Percentiles rank a stretch among this genome's conserved stretches.
Conservation (phyloP, 2,797 vertebrate species). For the Anableps anableps region DNA sequence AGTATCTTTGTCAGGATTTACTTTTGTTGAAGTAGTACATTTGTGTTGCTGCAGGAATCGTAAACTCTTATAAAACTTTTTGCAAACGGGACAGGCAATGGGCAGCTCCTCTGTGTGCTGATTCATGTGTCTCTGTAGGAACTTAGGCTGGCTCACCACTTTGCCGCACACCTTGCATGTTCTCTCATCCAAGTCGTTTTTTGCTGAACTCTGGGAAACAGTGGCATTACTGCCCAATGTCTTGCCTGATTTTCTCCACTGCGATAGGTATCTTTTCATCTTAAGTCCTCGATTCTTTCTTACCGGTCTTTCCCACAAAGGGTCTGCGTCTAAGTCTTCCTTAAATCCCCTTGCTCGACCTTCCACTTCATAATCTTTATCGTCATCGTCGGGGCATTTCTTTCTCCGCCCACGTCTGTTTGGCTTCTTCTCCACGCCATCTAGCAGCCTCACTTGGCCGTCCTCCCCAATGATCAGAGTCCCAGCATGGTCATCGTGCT, state of each 20-base stretch:
- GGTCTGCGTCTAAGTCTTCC: constrained; percentile 38
- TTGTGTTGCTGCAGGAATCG: constrained; percentile 71
- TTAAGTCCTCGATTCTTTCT: constrained; percentile 77
- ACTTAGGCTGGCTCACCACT: constrained; percentile 57
- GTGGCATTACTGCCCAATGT: constrained; percentile 15
- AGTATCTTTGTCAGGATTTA: constrained; percentile 32
- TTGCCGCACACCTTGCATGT: constrained; percentile 71
- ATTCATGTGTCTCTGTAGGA: constrained; percentile 68
- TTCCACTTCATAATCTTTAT: constrained; percentile 52
- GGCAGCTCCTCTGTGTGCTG: constrained; percentile 59
- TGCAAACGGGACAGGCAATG: constrained; percentile 59
- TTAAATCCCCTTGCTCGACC: background rate
- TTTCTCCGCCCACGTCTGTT: constrained; percentile 63
- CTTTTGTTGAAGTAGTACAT: constrained; percentile 48
- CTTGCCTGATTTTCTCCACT: constrained; percentile 69
- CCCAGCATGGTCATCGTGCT: constrained; percentile 19
- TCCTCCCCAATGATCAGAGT: constrained; percentile 73
- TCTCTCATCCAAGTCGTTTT: constrained; percentile 62
- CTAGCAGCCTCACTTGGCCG: constrained; percentile 66
- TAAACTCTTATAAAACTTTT: constrained; percentile 65
- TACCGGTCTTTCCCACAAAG: constrained; percentile 62
- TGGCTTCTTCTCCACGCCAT: constrained; percentile 47
- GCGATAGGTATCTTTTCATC: constrained; percentile 75
- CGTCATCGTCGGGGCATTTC: constrained; percentile 48
- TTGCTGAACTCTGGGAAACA: constrained; percentile 17